A percentile compares a stretch with the other conserved stretches of the same genome.
These are phyloP conservation scores for Cygnus atratus DNA, from an alignment of 2,113 vertebrate species.

Conservation along the genomic window DNA sequence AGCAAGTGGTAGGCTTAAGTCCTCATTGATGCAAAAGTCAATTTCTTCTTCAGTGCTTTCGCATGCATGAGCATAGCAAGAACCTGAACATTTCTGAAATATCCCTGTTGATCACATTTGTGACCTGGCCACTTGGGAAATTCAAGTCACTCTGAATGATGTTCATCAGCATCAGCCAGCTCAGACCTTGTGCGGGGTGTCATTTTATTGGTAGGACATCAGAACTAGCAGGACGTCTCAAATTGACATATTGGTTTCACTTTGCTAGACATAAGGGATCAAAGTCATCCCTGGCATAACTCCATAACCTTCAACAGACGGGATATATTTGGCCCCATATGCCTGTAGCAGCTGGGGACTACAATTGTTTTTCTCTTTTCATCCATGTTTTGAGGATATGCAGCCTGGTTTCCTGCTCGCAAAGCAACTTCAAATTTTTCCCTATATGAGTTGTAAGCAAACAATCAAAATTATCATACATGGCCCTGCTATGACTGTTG, in stretches of 20 bases:
- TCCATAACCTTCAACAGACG: slow-evolving; percentile 54
- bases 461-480: neutral
- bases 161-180: neutral
- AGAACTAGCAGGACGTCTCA: slow-evolving; percentile 13
- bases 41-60: neutral
- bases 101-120: neutral
- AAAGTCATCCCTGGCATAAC: slow-evolving; percentile 49
- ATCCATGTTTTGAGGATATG: neutral
- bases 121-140: neutral
- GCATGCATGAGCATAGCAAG: neutral
- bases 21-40: neutral
- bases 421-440: neutral
- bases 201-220: neutral
- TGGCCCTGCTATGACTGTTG: slow-evolving; percentile 12
- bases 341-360: slow-evolving; percentile 31
- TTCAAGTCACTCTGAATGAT: neutral
- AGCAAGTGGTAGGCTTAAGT: neutral
- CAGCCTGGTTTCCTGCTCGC: neutral
- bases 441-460: neutral
- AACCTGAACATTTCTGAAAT: slow-evolving; percentile 4
- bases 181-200: neutral
- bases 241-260: slow-evolving; percentile 58
- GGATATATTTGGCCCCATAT: slow-evolving; percentile 53
- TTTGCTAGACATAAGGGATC: slow-evolving; percentile 37
- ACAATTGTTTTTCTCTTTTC: slow-evolving; percentile 28